Base-by-base conservation (phyloP, 2,113 vertebrate species). In the Narcine bancroftii region DNA sequence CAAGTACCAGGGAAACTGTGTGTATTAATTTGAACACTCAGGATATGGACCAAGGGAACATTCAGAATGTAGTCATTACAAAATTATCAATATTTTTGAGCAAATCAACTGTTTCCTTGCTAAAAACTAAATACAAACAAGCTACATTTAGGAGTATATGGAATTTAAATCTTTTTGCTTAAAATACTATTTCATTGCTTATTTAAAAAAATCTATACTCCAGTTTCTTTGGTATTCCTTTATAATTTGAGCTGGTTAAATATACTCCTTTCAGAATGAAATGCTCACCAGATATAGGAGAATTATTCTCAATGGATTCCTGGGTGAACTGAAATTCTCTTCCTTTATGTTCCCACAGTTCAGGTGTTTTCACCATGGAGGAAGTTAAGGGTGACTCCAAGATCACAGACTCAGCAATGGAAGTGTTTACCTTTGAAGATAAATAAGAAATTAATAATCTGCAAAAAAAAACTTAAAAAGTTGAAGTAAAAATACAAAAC, bases 321-420 rank as follows among this genome's bases (percentile, higher is more conserved):
- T 94, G 95, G 26, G 93, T 94, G 92, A 97, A 94, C 33, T 96
- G 96, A 72, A 95, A 63, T 24, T 96, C 96, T 92, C 96, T 97
- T 93, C 93, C 93, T 92, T 93, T 93, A 92, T 95, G 96, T 92
- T 97, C 97, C 93, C 92, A 93, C 92, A 94, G 94, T 93, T 98
- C 97, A 63, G 96, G 94, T 56, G 95, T 96, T 94, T 95, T 95
- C 92, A 93, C 92, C 94, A 94, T 92, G 93, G 93, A 92, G 85
- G 93, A 93, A 47, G 94, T 87, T 56, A 93, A 85, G 69, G 93
- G 93, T 89, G 93, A 92, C 94, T 93, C 96, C 85, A 94, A 92
- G 93, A 92, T 93, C 93, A 94, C 36, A 94, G 94, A 93, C 92
- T 97, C 96, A 93, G 92, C 36, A 83, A 92, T 94, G 75, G 94